A percentile compares a stretch with the other conserved stretches of the same genome.
Conservation (phyloP, 1,140 invertebrate species). For the Maconellicoccus hirsutus region DNA sequence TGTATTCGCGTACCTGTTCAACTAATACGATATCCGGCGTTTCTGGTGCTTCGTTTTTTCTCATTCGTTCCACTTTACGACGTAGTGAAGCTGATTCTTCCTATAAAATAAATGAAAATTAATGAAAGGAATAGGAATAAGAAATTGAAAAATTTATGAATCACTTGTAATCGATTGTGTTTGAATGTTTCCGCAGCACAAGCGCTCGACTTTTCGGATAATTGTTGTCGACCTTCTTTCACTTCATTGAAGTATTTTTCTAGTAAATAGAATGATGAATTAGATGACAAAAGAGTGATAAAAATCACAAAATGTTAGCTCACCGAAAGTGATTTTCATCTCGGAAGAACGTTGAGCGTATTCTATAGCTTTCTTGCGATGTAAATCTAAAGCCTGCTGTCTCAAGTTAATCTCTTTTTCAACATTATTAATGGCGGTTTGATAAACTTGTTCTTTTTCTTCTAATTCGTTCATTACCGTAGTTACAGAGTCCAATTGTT, state of each 20-base stretch:
- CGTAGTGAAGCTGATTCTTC: conserved; percentile 88
- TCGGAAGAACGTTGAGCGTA: conserved; percentile 92
- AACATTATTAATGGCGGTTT: conserved; percentile 80
- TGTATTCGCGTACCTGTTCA: conserved; percentile 95
- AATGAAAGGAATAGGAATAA: background rate
- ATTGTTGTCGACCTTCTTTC: conserved; percentile 92
- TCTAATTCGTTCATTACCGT: conserved; percentile 87
- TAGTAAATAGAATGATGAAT: conserved; percentile 34
- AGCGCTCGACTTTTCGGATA: conserved; percentile 84
- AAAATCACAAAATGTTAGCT: conserved; percentile 30
- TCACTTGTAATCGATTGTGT: conserved; percentile 79
- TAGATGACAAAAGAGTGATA: background rate
- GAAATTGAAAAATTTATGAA: conserved; percentile 26
- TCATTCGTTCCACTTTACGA: conserved; percentile 88
- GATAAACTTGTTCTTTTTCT: conserved; percentile 90
- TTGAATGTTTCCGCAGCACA: conserved; percentile 94
- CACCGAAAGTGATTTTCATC: conserved; percentile 90
- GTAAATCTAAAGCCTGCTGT: conserved; percentile 93
- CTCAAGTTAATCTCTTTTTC: conserved; percentile 86
- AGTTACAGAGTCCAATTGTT: conserved; percentile 90
- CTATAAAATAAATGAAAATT: conserved; percentile 37
- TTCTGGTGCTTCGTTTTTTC: conserved; percentile 93
- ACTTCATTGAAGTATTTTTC: conserved; percentile 92
- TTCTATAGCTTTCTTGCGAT: conserved; percentile 93
- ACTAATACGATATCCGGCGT: conserved; percentile 94